A percentile compares a stretch with the other conserved stretches of the same genome.
Evolutionary conservation across 2,888 invertebrate species (phyloP).

Genomic region (Cheilosia impressa): DNA sequence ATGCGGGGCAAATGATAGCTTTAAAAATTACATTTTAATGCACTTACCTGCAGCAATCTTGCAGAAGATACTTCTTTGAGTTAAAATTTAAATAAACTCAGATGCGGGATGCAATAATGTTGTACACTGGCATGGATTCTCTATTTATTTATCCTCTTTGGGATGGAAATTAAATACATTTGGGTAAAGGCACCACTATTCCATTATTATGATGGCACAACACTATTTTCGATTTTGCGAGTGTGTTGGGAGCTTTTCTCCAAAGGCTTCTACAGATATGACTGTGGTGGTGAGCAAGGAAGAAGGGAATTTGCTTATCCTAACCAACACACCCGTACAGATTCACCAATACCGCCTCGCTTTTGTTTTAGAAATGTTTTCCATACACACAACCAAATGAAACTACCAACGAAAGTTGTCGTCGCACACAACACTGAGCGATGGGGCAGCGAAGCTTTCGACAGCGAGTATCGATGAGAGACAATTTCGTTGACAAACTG

Average conservation of each 20-base stretch:
- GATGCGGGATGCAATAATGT: background rate
- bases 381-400: background rate
- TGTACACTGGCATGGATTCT: background rate
- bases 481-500: constrained; percentile 6
- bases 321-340: constrained; percentile 18
- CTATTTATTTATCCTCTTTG: constrained; percentile 8
- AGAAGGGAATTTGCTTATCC: constrained; percentile 32
- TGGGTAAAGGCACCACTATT: constrained; percentile 52
- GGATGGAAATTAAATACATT: constrained; percentile 17
- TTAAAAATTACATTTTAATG: constrained; percentile 30
- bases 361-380: constrained; percentile 54
- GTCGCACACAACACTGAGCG: constrained; percentile 21
- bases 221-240: constrained; percentile 29
- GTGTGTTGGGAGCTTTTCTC: constrained; percentile 33
- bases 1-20: background rate
- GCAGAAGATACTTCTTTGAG: background rate
- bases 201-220: constrained; percentile 25
- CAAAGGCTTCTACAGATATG: background rate
- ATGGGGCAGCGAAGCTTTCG: constrained; percentile 64
- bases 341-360: constrained; percentile 1
- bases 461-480: constrained; percentile 75
- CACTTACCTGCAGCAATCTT: constrained; percentile 51
- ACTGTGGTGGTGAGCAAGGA: constrained; percentile 27
- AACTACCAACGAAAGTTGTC: background rate
- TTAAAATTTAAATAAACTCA: constrained; percentile 10